Evolutionary conservation across 2,113 vertebrate genomes (phyloP).

Genomic region (Uria lomvia): DNA sequence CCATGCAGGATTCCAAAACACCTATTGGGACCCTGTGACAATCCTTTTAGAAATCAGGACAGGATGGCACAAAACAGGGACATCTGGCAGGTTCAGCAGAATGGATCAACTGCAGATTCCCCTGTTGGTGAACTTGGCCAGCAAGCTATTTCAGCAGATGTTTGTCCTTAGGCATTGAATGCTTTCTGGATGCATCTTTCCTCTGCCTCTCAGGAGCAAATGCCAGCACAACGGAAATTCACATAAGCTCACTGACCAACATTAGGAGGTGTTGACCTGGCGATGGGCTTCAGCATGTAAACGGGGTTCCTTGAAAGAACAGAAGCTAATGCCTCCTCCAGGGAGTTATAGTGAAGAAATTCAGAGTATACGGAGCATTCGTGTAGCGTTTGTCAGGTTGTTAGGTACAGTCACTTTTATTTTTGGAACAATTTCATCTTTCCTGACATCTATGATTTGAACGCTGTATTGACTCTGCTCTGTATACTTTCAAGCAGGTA

Average conservation of each 20-base stretch:
- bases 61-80: conserved; percentile 19
- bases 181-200: conserved; percentile 20
- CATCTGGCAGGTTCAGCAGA: conserved; percentile 50
- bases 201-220: conserved; percentile 35
- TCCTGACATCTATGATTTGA: background rate
- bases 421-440: conserved; percentile 32
- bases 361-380: background rate
- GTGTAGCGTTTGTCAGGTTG: conserved; percentile 23
- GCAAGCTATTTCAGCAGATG: conserved; percentile 30
- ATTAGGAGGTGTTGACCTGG: conserved; percentile 31
- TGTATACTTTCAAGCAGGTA: conserved; percentile 51
- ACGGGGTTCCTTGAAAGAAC: background rate
- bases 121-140: conserved; percentile 51
- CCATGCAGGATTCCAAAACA: background rate
- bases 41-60: background rate
- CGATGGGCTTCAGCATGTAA: background rate
- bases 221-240: conserved; percentile 12
- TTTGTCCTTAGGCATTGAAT: conserved; percentile 45
- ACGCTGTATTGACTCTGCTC: conserved; percentile 18
- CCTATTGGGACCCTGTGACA: background rate
- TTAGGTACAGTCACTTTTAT: background rate
- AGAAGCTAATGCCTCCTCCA: background rate
- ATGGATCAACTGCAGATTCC: conserved; percentile 61
- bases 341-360: conserved; percentile 44
- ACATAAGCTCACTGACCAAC: background rate